Conservation (phyloP, 2,113 vertebrate species). For the Mandrillus leucophaeus region DNA sequence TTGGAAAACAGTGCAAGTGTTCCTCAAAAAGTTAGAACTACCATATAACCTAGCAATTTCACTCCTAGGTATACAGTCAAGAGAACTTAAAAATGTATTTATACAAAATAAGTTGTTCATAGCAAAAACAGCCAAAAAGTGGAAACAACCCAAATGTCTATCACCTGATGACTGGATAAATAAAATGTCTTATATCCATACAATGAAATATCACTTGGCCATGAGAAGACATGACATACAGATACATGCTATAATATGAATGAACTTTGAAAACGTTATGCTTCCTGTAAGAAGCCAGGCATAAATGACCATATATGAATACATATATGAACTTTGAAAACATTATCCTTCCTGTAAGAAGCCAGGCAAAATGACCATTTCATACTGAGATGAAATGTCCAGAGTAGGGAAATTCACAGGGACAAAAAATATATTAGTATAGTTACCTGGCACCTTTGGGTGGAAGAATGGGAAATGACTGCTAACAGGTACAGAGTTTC, state of each 20-base stretch:
- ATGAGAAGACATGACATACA: not conserved
- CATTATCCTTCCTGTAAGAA: not conserved
- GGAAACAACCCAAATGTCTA: not conserved
- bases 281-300: not conserved
- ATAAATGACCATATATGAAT: not conserved
- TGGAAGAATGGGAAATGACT: not conserved
- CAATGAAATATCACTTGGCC: not conserved
- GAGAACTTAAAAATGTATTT: not conserved
- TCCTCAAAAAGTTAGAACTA: not conserved
- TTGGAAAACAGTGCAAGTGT: not conserved
- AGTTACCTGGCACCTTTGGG: not conserved
- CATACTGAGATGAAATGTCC: not conserved
- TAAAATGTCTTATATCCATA: not conserved
- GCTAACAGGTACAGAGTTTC: not conserved
- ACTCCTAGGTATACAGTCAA: not conserved
- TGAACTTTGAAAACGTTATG: not conserved
- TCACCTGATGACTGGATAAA: not conserved
- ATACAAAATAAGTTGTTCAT: not conserved
- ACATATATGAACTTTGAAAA: not conserved
- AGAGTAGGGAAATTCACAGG: not conserved
- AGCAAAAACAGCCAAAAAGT: not conserved
- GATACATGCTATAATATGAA: not conserved
- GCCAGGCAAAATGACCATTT: not conserved
- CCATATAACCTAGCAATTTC: not conserved
- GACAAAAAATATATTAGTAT: not conserved